Base-by-base conservation (phyloP, 2,113 vertebrate genomes). In the Origma solitaria region DNA sequence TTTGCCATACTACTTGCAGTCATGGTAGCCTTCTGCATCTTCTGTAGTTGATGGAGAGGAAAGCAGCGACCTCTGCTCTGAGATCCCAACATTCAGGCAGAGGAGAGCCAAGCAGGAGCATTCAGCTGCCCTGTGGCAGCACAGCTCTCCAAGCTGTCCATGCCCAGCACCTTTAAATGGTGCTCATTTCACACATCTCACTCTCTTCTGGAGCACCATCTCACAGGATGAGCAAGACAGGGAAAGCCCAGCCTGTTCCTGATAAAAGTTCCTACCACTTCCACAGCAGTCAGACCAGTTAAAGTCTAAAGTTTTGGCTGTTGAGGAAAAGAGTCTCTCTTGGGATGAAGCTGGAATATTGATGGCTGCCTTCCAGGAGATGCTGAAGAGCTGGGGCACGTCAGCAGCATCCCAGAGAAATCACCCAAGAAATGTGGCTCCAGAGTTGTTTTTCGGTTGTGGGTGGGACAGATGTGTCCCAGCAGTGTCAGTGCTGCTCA, bases 341-440 rank as follows among this genome's bases (percentile, higher is more conserved):
- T 44, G 60, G 50, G 45, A 40, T 53, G 51, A 69, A 85, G 70
- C 38, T 72, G 50, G 58, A 78, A 40, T 50, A 60, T 14, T 44
- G 35, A 33, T 13, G 38, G 21, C 19, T 31, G 19, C 31, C 28
- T 68, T 50, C 47, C 3, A 13, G 82, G 53, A 71, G 37, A 8
- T 18, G 53, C 78, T 62, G 62, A 76, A 49, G 38, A 23, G 40
- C 50, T 87, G 75, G 38, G 40, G 20, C 40, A 58, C 2, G 6
- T 7, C 69, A 53, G 58, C 68, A 84, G 49, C 27, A 64, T 25
- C 72, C 58, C 33, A n/a, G 44, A 54, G 30, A 58, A 87, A 68
- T 30, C 69, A 44, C 40, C 15, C 0, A 0, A 40, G 24, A 54
- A 85, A 78, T 0, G 0, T 19, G 64, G 38, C 47, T 68, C 42